Conservation (phyloP, 2,113 vertebrate species). For the Miniopterus natalensis region DNA sequence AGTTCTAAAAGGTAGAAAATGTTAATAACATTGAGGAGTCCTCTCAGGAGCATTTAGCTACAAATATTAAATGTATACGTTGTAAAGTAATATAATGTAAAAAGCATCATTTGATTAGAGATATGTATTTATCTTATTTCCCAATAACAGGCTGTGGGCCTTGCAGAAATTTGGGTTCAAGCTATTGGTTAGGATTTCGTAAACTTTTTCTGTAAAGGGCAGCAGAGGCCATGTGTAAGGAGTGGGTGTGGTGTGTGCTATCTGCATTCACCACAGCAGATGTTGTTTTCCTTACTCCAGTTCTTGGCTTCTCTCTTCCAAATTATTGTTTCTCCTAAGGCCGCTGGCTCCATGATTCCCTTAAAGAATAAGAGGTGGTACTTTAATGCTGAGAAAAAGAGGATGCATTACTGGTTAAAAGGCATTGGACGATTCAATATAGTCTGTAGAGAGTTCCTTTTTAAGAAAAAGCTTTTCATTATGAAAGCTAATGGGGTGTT, state of each 20-base stretch:
- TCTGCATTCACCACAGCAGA: neutral
- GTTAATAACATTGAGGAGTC: neutral
- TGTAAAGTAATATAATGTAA: accelerated
- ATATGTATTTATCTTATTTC: accelerated
- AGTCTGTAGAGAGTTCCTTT: neutral
- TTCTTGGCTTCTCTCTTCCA: slow-evolving; percentile 76
- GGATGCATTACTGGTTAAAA: neutral
- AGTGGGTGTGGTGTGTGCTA: accelerated
- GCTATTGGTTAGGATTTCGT: accelerated
- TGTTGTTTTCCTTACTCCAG: neutral
- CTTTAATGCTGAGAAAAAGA: neutral
- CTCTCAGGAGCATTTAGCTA: accelerated
- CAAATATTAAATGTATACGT: accelerated
- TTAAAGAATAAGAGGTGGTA: neutral
- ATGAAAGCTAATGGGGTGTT: neutral
- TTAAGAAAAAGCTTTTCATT: neutral
- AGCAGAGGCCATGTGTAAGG: neutral
- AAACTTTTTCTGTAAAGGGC: too few relatives aligned
- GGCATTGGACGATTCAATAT: neutral
- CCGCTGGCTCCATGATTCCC: slow-evolving; percentile 17
- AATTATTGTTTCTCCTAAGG: slow-evolving; percentile 58
- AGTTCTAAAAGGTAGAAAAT: neutral
- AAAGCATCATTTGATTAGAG: accelerated
- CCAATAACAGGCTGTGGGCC: neutral
- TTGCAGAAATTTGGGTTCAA: neutral